Evolutionary conservation across 2,888 invertebrate genomes (phyloP).

Genomic region (Cheilosia variabilis): DNA sequence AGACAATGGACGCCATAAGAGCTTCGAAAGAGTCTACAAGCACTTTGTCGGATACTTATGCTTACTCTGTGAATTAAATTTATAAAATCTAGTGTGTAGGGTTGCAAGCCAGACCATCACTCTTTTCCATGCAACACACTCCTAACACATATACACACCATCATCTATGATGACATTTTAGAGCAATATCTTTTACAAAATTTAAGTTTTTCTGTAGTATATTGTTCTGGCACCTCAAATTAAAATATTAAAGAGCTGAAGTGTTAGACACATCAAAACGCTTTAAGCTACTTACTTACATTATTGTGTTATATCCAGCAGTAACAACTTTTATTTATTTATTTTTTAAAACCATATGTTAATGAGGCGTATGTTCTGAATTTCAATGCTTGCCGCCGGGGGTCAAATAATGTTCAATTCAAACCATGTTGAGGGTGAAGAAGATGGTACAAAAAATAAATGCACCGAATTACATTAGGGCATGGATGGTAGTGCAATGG

Average conservation of each 20-base stretch:
- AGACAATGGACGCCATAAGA: slow-evolving; percentile 65
- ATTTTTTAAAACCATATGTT: slow-evolving; percentile 80
- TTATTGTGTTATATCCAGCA: slow-evolving; percentile 1
- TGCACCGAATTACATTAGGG: slow-evolving; percentile 71
- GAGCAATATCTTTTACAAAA: slow-evolving; percentile 12
- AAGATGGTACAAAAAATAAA: slow-evolving; percentile 55
- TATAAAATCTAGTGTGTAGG: slow-evolving; percentile 46
- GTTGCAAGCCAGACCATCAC: slow-evolving; percentile 43
- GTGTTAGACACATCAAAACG: neutral
- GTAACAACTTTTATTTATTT: slow-evolving; percentile 17
- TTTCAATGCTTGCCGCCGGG: slow-evolving; percentile 76
- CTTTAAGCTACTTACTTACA: slow-evolving; percentile 28
- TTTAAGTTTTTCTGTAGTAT: neutral
- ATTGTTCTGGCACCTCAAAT: neutral
- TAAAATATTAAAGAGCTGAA: no score
- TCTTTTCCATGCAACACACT: slow-evolving; percentile 37
- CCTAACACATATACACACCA: neutral
- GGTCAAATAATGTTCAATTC: slow-evolving; percentile 72
- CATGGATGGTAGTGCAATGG: slow-evolving; percentile 59
- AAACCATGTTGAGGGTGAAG: slow-evolving; percentile 58
- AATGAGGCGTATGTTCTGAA: slow-evolving; percentile 82
- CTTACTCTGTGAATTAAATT: slow-evolving; percentile 61
- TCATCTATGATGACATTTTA: slow-evolving; percentile 30
- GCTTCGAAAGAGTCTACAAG: slow-evolving; percentile 55
- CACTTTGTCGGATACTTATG: slow-evolving; percentile 60